Evolutionary conservation across 2,888 invertebrate genomes (phyloP).

Genomic region (Timema cristinae): DNA sequence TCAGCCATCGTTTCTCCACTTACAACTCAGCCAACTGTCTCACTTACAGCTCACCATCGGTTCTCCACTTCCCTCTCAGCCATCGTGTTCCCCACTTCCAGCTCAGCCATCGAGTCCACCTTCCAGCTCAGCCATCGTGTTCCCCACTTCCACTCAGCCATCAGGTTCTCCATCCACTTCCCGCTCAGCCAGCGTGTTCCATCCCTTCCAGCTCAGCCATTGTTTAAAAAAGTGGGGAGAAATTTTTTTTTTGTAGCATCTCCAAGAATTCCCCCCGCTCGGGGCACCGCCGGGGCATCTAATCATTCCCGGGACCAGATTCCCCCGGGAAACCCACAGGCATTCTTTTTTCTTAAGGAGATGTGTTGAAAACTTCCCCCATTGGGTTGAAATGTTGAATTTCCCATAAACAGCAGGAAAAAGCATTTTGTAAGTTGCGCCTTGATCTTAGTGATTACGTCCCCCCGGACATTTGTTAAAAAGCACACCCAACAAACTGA

Average conservation of each 20-base stretch:
- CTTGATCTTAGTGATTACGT: neutral
- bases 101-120: too few species aligned
- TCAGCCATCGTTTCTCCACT: too few species aligned
- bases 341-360: constrained; percentile 96
- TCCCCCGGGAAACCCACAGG: constrained; percentile 77
- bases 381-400: constrained; percentile 69
- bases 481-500: neutral
- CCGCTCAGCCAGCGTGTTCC: too few species aligned
- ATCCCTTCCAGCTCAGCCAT: too few species aligned
- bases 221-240: too few species aligned
- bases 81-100: too few species aligned
- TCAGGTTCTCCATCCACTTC: too few species aligned
- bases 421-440: constrained; percentile 50
- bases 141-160: too few species aligned
- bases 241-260: constrained; percentile 52
- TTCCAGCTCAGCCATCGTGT: too few species aligned
- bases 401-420: constrained; percentile 62
- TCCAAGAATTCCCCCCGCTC: constrained; percentile 91
- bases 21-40: too few species aligned
- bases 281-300: constrained; percentile 95
- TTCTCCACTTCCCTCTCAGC: too few species aligned
- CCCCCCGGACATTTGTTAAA: neutral
- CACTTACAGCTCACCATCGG: too few species aligned
- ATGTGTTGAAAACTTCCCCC: constrained; percentile 97
- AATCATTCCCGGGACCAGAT: constrained; percentile 97